These are phyloP conservation scores for Nephrotoma guestfalica DNA, from an alignment of 2,888 invertebrate genomes.

Conservation along the genomic window DNA sequence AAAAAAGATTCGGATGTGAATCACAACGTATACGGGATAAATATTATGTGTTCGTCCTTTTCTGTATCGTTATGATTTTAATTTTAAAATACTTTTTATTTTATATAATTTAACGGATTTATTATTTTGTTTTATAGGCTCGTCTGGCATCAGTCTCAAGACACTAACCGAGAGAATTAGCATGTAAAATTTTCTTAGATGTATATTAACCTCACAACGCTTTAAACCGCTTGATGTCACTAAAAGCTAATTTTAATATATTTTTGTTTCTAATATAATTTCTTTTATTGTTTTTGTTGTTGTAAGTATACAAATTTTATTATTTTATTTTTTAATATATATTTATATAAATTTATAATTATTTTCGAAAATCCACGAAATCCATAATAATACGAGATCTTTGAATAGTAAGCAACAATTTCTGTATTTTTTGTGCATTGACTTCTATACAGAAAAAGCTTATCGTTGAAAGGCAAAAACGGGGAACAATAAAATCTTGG, in stretches of 20 bases:
- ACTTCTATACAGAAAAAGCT: no score
- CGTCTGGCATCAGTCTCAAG: background rate
- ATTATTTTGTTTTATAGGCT: background rate
- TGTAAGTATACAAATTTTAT: background rate
- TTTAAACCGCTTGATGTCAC: background rate
- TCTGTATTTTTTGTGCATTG: no score
- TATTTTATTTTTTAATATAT: background rate
- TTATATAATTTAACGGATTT: background rate
- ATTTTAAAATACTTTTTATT: no score
- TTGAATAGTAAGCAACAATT: no score
- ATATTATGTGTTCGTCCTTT: no score
- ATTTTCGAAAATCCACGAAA: no score
- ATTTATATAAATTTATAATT: background rate
- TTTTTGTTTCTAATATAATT: background rate
- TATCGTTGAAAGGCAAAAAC: background rate
- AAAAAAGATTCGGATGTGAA: no score
- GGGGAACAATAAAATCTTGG: background rate
- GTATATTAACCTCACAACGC: background rate
- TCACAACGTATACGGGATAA: no score
- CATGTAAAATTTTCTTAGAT: background rate
- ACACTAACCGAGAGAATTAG: background rate
- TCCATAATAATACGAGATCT: no score
- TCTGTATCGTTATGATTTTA: no score
- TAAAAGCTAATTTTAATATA: background rate
- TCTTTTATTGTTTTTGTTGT: background rate